phyloP scores from a whole-genome alignment of 2,888 invertebrate species.

The Aspidiotus destructor region DNA sequence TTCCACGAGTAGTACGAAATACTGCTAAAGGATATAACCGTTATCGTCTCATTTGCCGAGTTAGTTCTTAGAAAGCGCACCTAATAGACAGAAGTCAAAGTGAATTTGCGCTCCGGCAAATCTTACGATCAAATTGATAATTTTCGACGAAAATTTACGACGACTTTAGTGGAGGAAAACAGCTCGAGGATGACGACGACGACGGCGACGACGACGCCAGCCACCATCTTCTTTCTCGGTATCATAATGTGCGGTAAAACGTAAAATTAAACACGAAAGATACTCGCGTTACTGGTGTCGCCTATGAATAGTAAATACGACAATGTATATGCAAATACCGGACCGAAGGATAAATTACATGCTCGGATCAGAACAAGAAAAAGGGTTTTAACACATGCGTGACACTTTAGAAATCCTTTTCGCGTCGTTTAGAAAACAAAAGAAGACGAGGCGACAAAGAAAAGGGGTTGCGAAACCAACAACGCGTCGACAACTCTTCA shows the following conservation, averaged over 20 bases:
- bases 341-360: constrained; percentile 26
- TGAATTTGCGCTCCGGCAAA: constrained; percentile 3
- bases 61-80: too few species aligned
- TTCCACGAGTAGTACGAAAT: too few species aligned
- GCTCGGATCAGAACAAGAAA: constrained; percentile 22
- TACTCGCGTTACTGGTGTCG: background rate
- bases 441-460: background rate
- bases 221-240: background rate
- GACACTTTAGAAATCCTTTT: constrained; percentile 29
- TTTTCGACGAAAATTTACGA: constrained; percentile 26
- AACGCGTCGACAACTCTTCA: background rate
- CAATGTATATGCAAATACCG: constrained; percentile 29
- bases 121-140: constrained; percentile 21
- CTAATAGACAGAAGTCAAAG: too few species aligned
- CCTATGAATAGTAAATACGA: constrained; percentile 19
- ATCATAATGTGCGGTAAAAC: constrained; percentile 26
- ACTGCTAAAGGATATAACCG: too few species aligned
- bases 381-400: constrained; percentile 28
- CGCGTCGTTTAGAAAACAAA: constrained; percentile 27
- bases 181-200: constrained; percentile 10
- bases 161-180: too few species aligned
- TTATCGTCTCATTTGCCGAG: too few species aligned
- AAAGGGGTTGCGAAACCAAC: constrained; percentile 22
- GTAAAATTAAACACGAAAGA: constrained; percentile 29
- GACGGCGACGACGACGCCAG: constrained; percentile 10